Conservation (phyloP, 1,140 invertebrate genomes). For the Penaeus japonicus region DNA sequence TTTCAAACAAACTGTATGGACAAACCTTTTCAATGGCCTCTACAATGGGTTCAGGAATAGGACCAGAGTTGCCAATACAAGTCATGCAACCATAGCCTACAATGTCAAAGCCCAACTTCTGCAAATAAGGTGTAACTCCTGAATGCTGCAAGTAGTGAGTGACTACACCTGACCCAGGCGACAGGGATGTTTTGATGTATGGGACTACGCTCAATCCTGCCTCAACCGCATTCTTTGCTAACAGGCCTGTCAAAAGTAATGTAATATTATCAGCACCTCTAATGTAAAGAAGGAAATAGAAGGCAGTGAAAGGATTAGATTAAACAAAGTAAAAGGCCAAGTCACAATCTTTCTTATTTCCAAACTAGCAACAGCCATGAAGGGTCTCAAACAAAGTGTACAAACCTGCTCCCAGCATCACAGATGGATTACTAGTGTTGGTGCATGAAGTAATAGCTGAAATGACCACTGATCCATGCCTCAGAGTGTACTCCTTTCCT, state of each 20-base stretch:
- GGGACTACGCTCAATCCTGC: conserved; percentile 87
- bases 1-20: too few species aligned
- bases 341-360: neutral
- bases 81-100: conserved; percentile 96
- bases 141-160: conserved; percentile 92
- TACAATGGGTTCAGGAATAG: conserved; percentile 87
- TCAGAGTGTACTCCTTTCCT: conserved; percentile 82
- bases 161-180: conserved; percentile 96
- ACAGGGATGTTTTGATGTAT: conserved; percentile 96
- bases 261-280: neutral
- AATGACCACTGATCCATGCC: conserved; percentile 94
- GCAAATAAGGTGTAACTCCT: conserved; percentile 86
- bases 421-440: conserved; percentile 93
- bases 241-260: conserved; percentile 72
- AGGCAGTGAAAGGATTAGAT: neutral
- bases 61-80: conserved; percentile 93
- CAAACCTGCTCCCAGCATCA: conserved; percentile 60
- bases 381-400: neutral
- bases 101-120: conserved; percentile 90
- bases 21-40: conserved; percentile 92
- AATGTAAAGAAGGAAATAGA: neutral
- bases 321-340: neutral
- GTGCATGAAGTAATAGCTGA: conserved; percentile 98
- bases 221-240: conserved; percentile 95
- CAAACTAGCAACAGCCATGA: too few species aligned